A percentile compares a stretch with the other conserved stretches of the same genome.
phyloP scores from a whole-genome alignment of 2,797 vertebrate genomes.

The Urosaurus nigricauda region DNA sequence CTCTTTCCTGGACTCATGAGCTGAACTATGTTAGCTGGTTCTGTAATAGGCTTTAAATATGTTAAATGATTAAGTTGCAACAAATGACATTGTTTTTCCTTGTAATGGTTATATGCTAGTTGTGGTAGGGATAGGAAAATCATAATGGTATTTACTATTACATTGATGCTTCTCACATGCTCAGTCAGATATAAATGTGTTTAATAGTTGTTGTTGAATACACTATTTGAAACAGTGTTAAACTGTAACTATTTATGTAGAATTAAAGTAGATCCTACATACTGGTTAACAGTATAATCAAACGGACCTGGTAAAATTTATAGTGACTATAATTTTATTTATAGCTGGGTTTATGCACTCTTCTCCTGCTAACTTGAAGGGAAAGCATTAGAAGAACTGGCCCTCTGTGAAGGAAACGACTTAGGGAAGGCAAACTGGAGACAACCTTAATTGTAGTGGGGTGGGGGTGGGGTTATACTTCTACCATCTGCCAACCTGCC shows the following conservation, averaged over 20 bases:
- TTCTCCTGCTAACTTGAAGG: background rate
- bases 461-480: background rate
- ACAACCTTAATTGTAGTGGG: background rate
- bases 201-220: conserved; percentile 9
- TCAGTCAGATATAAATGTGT: background rate
- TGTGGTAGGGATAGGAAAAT: conserved; percentile 4
- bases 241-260: background rate
- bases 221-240: conserved; percentile 34
- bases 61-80: background rate
- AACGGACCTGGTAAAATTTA: background rate
- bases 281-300: background rate
- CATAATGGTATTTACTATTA: background rate
- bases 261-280: background rate
- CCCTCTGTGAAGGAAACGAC: background rate
- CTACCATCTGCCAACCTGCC: background rate
- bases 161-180: background rate
- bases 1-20: conserved; percentile 26
- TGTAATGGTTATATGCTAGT: conserved; percentile 26
- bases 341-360: background rate
- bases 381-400: background rate
- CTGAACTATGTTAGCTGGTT: conserved; percentile 23
- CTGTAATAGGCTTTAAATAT: conserved; percentile 16
- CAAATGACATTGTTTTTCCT: conserved; percentile 11
- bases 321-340: background rate
- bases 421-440: background rate